Percentiles rank a stretch among this genome's conserved stretches.
phyloP scores from a whole-genome alignment of 92 coral and sea anemone genomes.

The Muricea muricata region DNA sequence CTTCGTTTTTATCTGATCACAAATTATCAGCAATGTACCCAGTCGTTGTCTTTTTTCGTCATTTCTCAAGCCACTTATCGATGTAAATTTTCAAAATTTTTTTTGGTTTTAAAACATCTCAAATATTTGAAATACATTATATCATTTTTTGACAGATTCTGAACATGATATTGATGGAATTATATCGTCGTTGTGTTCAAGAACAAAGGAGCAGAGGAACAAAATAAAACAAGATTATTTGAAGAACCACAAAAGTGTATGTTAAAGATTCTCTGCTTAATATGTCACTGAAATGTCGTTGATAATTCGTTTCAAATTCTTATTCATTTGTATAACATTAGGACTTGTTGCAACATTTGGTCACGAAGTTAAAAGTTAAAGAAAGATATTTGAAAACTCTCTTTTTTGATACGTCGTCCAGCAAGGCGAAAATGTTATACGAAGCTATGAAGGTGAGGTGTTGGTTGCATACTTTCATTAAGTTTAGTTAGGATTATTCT shows the following conservation, averaged over 20 bases:
- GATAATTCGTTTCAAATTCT: no score
- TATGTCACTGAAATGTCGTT: no score
- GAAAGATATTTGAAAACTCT: constrained; percentile 22
- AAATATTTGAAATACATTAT: no score
- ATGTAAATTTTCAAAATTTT: no score
- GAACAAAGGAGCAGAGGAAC: not conserved
- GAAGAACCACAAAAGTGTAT: not conserved
- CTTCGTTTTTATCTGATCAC: no score
- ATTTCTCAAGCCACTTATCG: no score
- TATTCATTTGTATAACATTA: not conserved
- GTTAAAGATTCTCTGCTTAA: not conserved
- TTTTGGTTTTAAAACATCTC: no score
- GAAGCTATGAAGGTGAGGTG: constrained; percentile 33
- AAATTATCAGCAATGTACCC: no score
- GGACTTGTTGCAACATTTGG: constrained; percentile 10
- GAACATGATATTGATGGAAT: constrained; percentile 30
- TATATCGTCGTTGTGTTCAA: not conserved
- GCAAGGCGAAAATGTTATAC: constrained; percentile 17
- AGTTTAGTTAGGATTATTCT: no score
- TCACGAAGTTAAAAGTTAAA: not conserved
- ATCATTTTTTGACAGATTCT: not conserved
- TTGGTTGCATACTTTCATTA: no score
- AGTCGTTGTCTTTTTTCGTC: no score
- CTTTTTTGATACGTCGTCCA: constrained; percentile 4
- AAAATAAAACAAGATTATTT: not conserved